Conservation (phyloP, 2,797 vertebrate species). For the Scleropages formosus region DNA sequence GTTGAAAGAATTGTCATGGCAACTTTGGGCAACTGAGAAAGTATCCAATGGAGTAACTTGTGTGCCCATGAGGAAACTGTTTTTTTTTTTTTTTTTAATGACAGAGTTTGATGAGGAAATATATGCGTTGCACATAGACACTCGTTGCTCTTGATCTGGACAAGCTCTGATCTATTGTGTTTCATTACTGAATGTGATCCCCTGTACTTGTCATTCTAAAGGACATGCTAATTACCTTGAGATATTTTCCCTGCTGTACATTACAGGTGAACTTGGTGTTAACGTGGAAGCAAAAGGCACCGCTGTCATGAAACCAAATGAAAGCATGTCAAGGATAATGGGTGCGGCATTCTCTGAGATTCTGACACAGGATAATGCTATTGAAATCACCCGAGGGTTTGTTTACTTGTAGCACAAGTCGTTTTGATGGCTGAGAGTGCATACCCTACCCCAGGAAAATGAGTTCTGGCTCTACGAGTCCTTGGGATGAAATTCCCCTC, state of each 20-base stretch:
- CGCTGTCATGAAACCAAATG: background rate
- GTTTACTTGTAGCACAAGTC: background rate
- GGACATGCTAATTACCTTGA: background rate
- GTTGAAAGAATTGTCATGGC: too few relatives aligned
- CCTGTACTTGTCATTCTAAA: background rate
- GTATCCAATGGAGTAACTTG: too few relatives aligned
- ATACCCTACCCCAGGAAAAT: too few relatives aligned
- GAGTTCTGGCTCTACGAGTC: conserved; percentile 17
- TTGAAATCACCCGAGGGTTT: background rate
- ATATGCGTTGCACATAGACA: too few relatives aligned
- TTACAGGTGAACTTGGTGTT: conserved; percentile 10
- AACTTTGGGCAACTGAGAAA: too few relatives aligned
- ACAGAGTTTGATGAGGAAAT: too few relatives aligned
- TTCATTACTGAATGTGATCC: too few relatives aligned
- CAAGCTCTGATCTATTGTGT: too few relatives aligned
- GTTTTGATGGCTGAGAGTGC: background rate
- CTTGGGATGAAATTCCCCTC: conserved; percentile 56
- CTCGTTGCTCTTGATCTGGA: too few relatives aligned
- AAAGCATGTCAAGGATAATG: conserved; percentile 15
- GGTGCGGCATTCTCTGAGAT: background rate
- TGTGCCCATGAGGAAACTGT: too few relatives aligned
- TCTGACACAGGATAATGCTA: background rate
- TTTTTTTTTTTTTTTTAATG: too few relatives aligned
- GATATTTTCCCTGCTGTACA: background rate
- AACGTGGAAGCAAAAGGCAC: background rate